A percentile compares a stretch with the other conserved stretches of the same genome.
These are phyloP conservation scores for Stigmatopora argus DNA, from an alignment of 2,113 vertebrate genomes.

Conservation along the genomic window DNA sequence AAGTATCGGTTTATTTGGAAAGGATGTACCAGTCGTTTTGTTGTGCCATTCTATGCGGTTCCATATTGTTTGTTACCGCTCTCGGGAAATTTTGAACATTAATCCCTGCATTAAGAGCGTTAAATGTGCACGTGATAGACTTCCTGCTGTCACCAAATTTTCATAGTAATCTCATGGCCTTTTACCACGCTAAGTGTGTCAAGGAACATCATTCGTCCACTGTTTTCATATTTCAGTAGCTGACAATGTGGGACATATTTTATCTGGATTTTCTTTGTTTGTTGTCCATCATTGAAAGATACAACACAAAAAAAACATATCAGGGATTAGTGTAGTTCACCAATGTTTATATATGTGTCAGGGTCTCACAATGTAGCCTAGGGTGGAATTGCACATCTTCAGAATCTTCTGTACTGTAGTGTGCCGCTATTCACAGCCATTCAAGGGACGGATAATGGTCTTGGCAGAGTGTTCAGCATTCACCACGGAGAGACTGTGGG, in stretches of 20 bases:
- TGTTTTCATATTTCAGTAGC: slow-evolving; percentile 25
- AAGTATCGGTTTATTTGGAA: not conserved
- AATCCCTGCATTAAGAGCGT: slow-evolving; percentile 43
- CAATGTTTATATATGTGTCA: slow-evolving; percentile 54
- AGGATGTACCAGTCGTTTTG: not conserved
- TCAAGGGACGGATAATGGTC: slow-evolving; percentile 64
- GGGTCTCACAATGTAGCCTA: slow-evolving; percentile 41
- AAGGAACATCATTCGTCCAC: slow-evolving; percentile 30
- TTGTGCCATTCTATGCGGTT: slow-evolving; percentile 14
- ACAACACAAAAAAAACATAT: slow-evolving; percentile 44
- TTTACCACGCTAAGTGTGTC: slow-evolving; percentile 33
- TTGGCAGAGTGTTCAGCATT: slow-evolving; percentile 56
- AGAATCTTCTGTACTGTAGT: slow-evolving; percentile 54
- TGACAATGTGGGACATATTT: slow-evolving; percentile 14
- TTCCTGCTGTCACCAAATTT: slow-evolving; percentile 30
- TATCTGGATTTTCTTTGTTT: slow-evolving; percentile 48
- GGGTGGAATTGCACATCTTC: slow-evolving; percentile 43
- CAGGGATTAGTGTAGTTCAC: slow-evolving; percentile 47
- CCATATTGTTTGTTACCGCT: slow-evolving; percentile 14
- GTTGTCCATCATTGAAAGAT: slow-evolving; percentile 33
- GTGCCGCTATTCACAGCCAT: slow-evolving; percentile 58
- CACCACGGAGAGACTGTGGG: slow-evolving; percentile 70
- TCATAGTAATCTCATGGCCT: slow-evolving; percentile 29
- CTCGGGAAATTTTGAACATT: slow-evolving; percentile 29
- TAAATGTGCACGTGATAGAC: slow-evolving; percentile 37